phyloP scores from a whole-genome alignment of 2,888 invertebrate species.

The Scaptomyza cyrtandrae region DNA sequence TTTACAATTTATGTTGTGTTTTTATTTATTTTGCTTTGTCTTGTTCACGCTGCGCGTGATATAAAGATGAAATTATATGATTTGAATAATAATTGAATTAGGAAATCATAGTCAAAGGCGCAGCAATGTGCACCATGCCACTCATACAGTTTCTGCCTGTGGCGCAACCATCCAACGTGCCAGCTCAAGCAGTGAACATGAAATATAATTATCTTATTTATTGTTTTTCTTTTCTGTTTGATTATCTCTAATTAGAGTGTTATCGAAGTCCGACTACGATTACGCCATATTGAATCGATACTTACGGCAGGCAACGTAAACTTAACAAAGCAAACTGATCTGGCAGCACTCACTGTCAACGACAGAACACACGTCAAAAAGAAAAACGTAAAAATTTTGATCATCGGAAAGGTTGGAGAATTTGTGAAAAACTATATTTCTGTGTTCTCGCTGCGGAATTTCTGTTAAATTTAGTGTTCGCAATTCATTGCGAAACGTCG shows the following conservation, averaged over 20 bases:
- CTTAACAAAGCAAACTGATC: background rate
- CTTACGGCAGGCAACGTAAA: background rate
- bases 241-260: background rate
- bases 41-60: constrained; percentile 32
- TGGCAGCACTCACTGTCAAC: background rate
- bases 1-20: background rate
- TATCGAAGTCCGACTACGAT: background rate
- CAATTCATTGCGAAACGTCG: constrained; percentile 33
- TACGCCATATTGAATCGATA: background rate
- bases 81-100: constrained; percentile 84
- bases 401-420: background rate
- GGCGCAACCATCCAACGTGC: background rate
- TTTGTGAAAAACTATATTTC: background rate
- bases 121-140: constrained; percentile 34
- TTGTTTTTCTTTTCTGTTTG: background rate
- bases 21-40: background rate
- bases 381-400: background rate
- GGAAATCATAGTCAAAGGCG: constrained; percentile 72
- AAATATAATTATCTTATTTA: background rate
- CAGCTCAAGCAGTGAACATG: background rate
- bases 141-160: background rate
- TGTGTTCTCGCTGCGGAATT: background rate
- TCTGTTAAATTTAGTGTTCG: constrained; percentile 25
- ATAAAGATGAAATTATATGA: constrained; percentile 83
- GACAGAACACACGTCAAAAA: background rate